phyloP scores from a whole-genome alignment of 2,113 vertebrate genomes.

The Prinia subflava region DNA sequence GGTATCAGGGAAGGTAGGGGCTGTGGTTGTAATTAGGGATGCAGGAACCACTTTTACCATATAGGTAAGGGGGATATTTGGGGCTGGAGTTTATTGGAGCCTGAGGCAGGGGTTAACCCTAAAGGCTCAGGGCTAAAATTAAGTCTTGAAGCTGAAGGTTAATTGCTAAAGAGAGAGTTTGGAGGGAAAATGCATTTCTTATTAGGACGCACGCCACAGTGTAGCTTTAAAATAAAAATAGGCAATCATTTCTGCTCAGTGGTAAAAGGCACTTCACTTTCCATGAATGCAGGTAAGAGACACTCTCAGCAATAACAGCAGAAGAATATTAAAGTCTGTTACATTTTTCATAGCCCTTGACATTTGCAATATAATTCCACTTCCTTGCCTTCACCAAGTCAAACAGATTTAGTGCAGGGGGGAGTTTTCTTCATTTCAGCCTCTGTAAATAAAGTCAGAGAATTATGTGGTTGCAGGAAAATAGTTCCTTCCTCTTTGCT shows the following conservation, averaged over 20 bases:
- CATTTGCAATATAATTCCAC: constrained; percentile 53
- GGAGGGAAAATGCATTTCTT: neutral
- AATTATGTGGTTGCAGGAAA: neutral
- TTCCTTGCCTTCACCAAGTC: neutral
- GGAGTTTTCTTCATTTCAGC: constrained; percentile 2
- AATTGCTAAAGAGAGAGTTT: neutral
- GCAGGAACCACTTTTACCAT: neutral
- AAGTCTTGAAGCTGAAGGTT: neutral
- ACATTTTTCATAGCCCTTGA: constrained; percentile 62
- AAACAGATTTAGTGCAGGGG: neutral
- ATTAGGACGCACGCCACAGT: neutral
- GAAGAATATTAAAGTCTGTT: constrained; percentile 52
- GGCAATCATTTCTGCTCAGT: constrained; percentile 11
- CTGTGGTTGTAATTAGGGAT: neutral
- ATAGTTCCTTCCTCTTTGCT: neutral
- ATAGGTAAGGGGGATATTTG: neutral
- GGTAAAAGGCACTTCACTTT: constrained; percentile 34
- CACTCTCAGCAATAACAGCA: constrained; percentile 20
- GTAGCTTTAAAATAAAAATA: constrained; percentile 15
- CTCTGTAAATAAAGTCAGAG: neutral
- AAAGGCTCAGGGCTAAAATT: neutral
- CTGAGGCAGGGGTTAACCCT: neutral
- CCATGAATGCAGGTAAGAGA: constrained; percentile 43
- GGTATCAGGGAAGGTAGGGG: neutral
- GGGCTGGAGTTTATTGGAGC: neutral